Evolutionary conservation across 2,797 vertebrate species (phyloP).

Genomic region (Salarias fasciatus): DNA sequence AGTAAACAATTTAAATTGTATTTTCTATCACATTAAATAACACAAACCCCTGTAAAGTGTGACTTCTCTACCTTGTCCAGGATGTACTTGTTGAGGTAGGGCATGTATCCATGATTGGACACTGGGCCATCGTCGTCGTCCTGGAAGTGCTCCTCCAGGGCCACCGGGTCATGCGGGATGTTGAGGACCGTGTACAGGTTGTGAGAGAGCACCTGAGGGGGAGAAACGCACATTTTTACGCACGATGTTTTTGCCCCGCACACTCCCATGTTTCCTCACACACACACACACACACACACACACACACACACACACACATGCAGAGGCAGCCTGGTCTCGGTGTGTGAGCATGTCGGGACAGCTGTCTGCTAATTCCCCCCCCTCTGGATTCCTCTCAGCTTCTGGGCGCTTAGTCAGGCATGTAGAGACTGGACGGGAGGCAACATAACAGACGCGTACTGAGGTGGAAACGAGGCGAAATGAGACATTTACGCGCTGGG

Average conservation of each 20-base stretch:
- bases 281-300: conserved; percentile 35
- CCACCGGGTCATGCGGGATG: conserved; percentile 96
- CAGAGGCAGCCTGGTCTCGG: too few species aligned
- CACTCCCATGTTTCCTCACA: conserved; percentile 23
- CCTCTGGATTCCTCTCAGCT: conserved; percentile 59
- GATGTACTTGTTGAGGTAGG: conserved; percentile 99
- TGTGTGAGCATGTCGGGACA: conserved; percentile 73
- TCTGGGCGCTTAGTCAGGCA: conserved; percentile 32
- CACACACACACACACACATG: conserved; percentile 23
- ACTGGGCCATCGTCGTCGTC: conserved; percentile 97
- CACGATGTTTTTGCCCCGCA: background rate
- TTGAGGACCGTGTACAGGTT: conserved; percentile 96
- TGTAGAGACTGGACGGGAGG: conserved; percentile 69
- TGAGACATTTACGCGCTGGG: background rate
- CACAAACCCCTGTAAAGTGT: background rate
- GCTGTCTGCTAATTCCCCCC: conserved; percentile 62
- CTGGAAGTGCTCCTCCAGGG: conserved; percentile 97
- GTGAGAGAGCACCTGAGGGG: conserved; percentile 93
- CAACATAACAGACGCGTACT: background rate
- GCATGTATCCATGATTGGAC: conserved; percentile 99
- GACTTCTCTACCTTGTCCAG: conserved; percentile 90
- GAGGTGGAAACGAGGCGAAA: background rate
- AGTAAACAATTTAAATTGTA: too few species aligned
- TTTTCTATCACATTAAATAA: background rate
- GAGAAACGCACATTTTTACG: conserved; percentile 8